Percentiles rank a stretch among this genome's conserved stretches.
Conservation (phyloP, 2,113 vertebrate species). For the Tyrannus savana region DNA sequence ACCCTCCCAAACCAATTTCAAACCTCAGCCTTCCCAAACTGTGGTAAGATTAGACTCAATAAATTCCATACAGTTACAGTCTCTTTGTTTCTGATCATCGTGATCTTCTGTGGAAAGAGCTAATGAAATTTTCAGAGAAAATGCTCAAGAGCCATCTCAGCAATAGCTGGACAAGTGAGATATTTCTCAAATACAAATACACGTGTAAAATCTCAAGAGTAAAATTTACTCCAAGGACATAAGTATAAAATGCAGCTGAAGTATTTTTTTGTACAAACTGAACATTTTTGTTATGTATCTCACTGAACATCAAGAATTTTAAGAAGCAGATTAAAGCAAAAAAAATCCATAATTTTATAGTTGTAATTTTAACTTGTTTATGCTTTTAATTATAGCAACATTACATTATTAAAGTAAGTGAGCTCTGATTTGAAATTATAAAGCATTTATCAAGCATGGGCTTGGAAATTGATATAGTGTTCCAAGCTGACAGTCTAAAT, state of each 20-base stretch:
- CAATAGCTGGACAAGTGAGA: neutral
- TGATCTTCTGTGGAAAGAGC: neutral
- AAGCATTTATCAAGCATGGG: neutral
- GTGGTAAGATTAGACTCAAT: neutral
- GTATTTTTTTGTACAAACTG: neutral
- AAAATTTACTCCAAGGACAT: neutral
- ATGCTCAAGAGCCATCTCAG: neutral
- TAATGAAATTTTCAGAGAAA: neutral
- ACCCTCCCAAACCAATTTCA: neutral
- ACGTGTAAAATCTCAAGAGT: neutral
- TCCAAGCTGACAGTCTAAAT: neutral
- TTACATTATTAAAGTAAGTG: neutral
- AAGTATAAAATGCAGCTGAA: neutral
- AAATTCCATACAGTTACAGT: neutral
- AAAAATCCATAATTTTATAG: rapidly evolving
- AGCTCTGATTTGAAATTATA: neutral
- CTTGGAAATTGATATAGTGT: neutral
- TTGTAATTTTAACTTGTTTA: neutral
- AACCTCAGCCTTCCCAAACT: neutral
- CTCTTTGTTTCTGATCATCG: neutral
- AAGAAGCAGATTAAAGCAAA: neutral
- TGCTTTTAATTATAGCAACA: neutral
- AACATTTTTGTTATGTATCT: neutral
- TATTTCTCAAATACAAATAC: neutral
- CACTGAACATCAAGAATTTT: neutral